phyloP scores from a whole-genome alignment of 2,113 vertebrate genomes.

The Lagopus muta region DNA sequence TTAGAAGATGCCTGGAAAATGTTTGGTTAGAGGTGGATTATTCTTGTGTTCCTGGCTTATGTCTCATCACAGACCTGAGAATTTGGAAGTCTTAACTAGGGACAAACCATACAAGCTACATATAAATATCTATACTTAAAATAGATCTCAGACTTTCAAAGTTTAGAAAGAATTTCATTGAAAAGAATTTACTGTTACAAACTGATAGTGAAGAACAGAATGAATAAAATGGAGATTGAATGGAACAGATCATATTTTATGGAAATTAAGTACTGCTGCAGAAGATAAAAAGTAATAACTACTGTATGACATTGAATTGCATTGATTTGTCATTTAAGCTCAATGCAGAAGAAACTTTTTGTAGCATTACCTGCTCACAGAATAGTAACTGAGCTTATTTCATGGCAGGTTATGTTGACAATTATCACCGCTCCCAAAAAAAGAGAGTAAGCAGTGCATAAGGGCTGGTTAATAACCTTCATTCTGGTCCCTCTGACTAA shows the following conservation, averaged over 20 bases:
- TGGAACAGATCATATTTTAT: not conserved
- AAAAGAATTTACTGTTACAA: not conserved
- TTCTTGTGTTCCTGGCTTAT: not conserved
- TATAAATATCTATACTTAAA: not conserved
- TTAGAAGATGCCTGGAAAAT: not conserved
- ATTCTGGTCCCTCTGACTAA: not conserved
- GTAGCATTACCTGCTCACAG: not conserved
- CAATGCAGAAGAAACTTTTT: not conserved
- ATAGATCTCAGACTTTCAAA: not conserved
- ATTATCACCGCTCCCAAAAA: conserved; percentile 14
- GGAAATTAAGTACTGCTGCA: not conserved
- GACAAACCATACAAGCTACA: not conserved
- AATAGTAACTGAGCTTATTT: conserved; percentile 12
- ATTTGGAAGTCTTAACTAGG: not conserved
- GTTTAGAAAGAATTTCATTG: not conserved
- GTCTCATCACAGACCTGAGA: not conserved
- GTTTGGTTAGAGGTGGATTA: not conserved
- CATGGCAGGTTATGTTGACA: not conserved
- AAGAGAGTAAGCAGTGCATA: conserved; percentile 24
- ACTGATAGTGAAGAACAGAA: not conserved
- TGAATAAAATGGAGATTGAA: not conserved
- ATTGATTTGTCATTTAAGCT: conserved; percentile 15
- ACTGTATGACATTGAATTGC: not conserved
- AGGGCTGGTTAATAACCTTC: conserved; percentile 3
- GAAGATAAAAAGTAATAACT: not conserved